Evolutionary conservation across 2,888 invertebrate genomes (phyloP), one percentile per base, ranked within the genome.

Genomic region (Amiota mariae): DNA sequence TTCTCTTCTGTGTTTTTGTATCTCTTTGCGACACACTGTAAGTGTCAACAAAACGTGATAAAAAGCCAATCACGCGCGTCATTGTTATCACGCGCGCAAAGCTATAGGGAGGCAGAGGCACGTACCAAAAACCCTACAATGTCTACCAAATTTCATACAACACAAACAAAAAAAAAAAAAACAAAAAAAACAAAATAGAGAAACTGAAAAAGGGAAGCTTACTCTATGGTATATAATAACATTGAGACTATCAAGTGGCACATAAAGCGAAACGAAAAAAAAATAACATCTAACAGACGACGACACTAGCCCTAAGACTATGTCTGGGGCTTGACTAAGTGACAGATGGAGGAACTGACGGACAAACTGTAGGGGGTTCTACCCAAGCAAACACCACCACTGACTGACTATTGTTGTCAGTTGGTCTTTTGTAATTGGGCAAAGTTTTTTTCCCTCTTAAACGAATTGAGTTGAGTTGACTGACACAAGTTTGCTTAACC

Each of bases 31-130:
- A n/a, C 18, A n/a, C 59, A 20, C 20, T 11, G 59, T 59, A 20
- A 59, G 64, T 64, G 76, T 72, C 80, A 80, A 79, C 74, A 77
- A 74, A 64, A 84, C 82, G 82, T 82, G 82, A 76, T 77, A 72
- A 66, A 76, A 80, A 75, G 75, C 76, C 81, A 79, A 84, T 82
- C 82, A 84, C 80, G 82, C 82, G 76, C 70, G 80, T 79, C 81
- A 81, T 82, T 82, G 80, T 80, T 80, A 84, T 82, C 81, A 82
- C 51, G 67, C 18, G 67, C 15, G n/a, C 12, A 36, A 15, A 2
- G 15, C 13, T 54, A 15, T n/a, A n/a, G 59, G 59, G 59, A n/a
- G 6, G 11, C 59, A 20, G 18, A 20, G 11, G 20, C 59, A 59
- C 59, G 59, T 59, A 59, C 59, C 54, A 51, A 51, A 51, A 59